Conservation (phyloP, 2,888 invertebrate genomes). For the Dasysyrphus tricinctus region DNA sequence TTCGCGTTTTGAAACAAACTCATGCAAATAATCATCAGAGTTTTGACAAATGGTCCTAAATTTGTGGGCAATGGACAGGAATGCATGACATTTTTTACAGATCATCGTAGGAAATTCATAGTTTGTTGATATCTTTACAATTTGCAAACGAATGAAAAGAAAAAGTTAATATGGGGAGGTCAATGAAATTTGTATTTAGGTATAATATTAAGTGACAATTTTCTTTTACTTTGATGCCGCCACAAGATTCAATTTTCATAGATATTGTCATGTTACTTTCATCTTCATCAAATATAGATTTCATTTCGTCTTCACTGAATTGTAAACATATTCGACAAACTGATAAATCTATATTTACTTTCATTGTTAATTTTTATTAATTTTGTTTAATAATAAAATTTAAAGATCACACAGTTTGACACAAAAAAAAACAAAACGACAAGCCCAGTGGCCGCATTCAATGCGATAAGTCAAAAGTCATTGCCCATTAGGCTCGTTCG, state of each 20-base stretch:
- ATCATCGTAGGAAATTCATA: conserved; percentile 80
- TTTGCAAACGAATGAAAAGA: not conserved
- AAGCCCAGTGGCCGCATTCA: not conserved
- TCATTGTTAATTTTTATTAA: conserved; percentile 59
- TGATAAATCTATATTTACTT: conserved; percentile 76
- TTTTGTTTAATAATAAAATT: conserved; percentile 25
- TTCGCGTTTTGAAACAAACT: conserved; percentile 77
- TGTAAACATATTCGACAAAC: conserved; percentile 81
- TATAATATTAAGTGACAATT: not conserved
- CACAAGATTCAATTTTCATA: conserved; percentile 80
- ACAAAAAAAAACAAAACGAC: not conserved
- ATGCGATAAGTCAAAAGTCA: too few relatives aligned
- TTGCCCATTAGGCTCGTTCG: not conserved
- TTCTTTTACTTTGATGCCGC: conserved; percentile 79
- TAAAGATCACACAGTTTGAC: not conserved
- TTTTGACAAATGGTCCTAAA: conserved; percentile 82
- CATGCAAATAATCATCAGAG: conserved; percentile 80
- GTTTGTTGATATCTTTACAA: conserved; percentile 78
- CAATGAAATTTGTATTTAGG: not conserved
- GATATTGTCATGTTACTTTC: conserved; percentile 74
- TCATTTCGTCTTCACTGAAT: conserved; percentile 78
- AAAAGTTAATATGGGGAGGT: not conserved
- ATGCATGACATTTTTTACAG: conserved; percentile 79
- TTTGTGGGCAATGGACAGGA: conserved; percentile 80
- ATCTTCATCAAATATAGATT: conserved; percentile 79